Evolutionary conservation across 2,888 invertebrate species (phyloP), one percentile per base, ranked within the genome.

Genomic region (Chrysolina oricalcia): DNA sequence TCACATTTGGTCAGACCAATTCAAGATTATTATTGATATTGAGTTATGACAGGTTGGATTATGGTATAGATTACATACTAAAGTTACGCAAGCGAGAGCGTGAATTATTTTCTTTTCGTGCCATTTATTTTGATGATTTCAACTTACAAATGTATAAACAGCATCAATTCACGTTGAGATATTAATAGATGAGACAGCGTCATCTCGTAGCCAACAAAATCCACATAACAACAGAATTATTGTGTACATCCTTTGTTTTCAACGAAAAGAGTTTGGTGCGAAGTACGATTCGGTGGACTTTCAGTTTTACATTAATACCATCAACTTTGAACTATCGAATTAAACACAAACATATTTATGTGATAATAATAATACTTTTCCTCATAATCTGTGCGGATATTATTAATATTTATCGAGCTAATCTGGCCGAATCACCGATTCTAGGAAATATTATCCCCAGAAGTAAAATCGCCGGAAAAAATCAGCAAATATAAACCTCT

Each of bases 1-100:
- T 68, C 68, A 21, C 35, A 50, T 48, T 68, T 17, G 35, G 67
- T 53, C 67, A 66, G 50, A 17, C 40, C 53, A n/a, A 68, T 53
- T 50, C 40, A 21, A 40, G 68, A 53, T 68, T 68, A 19, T 19
- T 3, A 35, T 35, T 68, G 10, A 19, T 3, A 35, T 35, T 68
- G 10, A 19, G n/a, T 53, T 53, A 48, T 35, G 35, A 19, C 53
- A 53, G 53, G 53, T 40, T 40, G 35, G 27, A 68, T 19, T 68
- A 17, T 15, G 35, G 40, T 40, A 53, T 41, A 41, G 53, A 68
- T 53, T 40, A 27, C 35, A 17, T 67, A n/a, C 13, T 46, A 4
- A 13, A 1, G 23, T 66, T 67, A 40, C 68, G 68, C 40, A 68
- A 56, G 19, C 17, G n/a, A 27, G 4, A 59, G 27, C 59, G 27